Conservation (phyloP, 2,113 vertebrate species). For the Mus pahari region DNA sequence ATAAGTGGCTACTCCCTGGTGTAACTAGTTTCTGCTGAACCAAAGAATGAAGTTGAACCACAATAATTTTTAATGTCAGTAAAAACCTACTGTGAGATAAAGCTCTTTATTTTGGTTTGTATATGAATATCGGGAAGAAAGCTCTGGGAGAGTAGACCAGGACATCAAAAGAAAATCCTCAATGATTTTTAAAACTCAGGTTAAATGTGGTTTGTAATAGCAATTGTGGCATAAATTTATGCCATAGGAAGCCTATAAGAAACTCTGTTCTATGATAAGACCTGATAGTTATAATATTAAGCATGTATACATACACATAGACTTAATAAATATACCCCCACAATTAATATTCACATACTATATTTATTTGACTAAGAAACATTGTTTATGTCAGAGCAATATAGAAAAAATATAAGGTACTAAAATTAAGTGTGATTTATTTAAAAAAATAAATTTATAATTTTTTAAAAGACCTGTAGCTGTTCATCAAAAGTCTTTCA, state of each 20-base stretch:
- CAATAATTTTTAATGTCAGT: not conserved
- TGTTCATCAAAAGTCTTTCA: not conserved
- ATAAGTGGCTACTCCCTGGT: fast-evolving
- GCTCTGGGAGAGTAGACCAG: not conserved
- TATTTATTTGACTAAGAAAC: not conserved
- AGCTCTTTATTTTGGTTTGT: not conserved
- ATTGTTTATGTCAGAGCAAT: not conserved
- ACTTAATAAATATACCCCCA: not conserved
- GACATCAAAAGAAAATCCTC: not conserved
- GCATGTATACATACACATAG: not conserved
- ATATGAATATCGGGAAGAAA: not conserved
- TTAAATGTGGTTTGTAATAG: not conserved
- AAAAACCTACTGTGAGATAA: not conserved
- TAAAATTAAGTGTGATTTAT: not conserved
- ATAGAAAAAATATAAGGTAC: not conserved
- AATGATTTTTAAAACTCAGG: not conserved
- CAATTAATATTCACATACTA: not conserved
- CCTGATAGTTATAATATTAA: not conserved
- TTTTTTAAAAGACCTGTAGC: not conserved
- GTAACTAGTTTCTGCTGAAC: fast-evolving
- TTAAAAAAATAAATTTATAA: not conserved
- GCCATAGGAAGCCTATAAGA: not conserved
- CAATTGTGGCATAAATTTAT: not conserved
- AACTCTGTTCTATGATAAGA: not conserved
- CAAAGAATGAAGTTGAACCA: fast-evolving